Base-by-base conservation (phyloP, 2,888 invertebrate species). In the Stratiomys singularior region DNA sequence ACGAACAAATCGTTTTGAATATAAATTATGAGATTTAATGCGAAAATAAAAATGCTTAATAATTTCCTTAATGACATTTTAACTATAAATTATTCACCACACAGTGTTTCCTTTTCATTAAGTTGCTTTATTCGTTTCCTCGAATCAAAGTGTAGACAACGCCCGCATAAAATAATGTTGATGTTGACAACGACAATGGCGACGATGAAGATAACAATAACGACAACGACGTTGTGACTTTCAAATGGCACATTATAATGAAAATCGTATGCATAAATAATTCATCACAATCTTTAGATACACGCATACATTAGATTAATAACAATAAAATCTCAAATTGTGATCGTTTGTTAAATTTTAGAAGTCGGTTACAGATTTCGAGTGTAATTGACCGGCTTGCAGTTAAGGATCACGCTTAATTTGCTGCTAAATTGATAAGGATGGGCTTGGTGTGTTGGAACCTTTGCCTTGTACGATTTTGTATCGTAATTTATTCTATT, bases 21-120 rank as follows among this genome's bases (percentile, higher is more conserved):
- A 52, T 56, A 56, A 60, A 23, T n/a, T 58, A 13, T 37, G 37
- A 74, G 37, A 37, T 60, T 74, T 58, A 30, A 23, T 44, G 52
- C 18, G 60, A 37, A 58, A 74, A 37, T 58, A 74, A 60, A n/a
- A 74, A 58, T 30, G 74, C 37, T 74, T 13, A 37, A 74, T 60
- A 74, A 74, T 74, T 74, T 74, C 60, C 37, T 52, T 58, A 74
- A 74, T 74, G 60, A 74, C 74, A 58, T 37, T 74, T 74, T 74
- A 58, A 74, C 60, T 58, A 74, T 74, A 60, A 74, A 74, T 74
- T 74, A 58, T 60, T 72, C 52, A 56, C 52, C 52, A 56, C 18
- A 58, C 30, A 74, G 28, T 74, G 60, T 58, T 30, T 69, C 44
- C 69, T 44, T 69, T 21, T 46, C 47, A 13, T 46, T 18, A 21